These are phyloP conservation scores for Hyperopisus bebe DNA, from an alignment of 2,113 vertebrate species.

Conservation along the genomic window DNA sequence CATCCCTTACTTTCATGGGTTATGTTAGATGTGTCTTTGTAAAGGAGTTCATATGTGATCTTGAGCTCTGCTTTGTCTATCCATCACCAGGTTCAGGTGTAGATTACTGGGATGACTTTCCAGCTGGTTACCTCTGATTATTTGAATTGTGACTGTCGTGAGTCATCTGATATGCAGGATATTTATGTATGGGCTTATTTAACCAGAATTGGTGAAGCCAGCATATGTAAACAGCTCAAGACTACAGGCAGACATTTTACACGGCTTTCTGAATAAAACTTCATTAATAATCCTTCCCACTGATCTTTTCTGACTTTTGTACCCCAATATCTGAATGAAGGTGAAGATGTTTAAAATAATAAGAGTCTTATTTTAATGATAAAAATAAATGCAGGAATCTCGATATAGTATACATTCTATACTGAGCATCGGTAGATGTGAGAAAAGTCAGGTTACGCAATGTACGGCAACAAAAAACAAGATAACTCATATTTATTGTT, in stretches of 20 bases:
- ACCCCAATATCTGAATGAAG: neutral
- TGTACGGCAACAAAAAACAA: neutral
- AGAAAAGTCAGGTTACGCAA: neutral
- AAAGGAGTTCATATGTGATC: neutral
- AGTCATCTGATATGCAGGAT: neutral
- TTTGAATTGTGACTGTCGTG: neutral
- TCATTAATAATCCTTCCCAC: neutral
- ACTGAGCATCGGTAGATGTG: neutral
- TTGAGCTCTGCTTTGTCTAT: neutral
- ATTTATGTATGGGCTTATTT: neutral
- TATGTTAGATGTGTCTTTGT: neutral
- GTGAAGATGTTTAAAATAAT: neutral
- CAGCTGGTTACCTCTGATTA: neutral
- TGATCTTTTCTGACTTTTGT: neutral
- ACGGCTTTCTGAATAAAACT: neutral
- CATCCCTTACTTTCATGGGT: neutral
- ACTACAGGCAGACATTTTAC: neutral
- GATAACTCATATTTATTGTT: neutral
- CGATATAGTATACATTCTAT: neutral
- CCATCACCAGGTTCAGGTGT: neutral
- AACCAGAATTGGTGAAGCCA: neutral
- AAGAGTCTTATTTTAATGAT: neutral
- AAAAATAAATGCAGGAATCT: neutral
- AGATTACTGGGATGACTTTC: neutral
- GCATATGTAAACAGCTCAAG: neutral